Evolutionary conservation across 1,140 invertebrate genomes (phyloP), one percentile per base, ranked within the genome.

Genomic region (Papilio dardanus): DNA sequence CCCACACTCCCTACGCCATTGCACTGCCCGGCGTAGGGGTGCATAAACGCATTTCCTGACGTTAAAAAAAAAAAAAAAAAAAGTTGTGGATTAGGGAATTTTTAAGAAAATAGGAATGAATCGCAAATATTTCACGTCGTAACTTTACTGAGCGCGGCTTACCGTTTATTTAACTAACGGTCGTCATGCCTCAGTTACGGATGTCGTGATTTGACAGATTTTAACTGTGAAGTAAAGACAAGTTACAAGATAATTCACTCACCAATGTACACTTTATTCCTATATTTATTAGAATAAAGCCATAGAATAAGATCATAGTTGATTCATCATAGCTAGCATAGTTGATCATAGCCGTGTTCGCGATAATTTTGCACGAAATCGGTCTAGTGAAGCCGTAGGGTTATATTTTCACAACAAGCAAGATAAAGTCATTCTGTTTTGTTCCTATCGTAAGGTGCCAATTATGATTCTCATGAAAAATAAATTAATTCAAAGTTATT

Each of bases 111-210:
- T 35, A n/a, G 2, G 28, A 68, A 19, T 35, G n/a, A n/a, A 67
- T 35, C 16, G 1, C 19, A 40, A 69, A 69, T 0, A 35, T 16
- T 69, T 28, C n/a, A 1, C 2, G 67, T 42, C 37, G 12, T 69
- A 69, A 40, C 19, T 40, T 42, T 37, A 21, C 21, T 42, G 37
- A 37, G 14, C 35, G 54, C 24, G 0, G 14, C 37, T 69, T 68
- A 68, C 66, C 7, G 66, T 68, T 68, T 67, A 67, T 67, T 67
- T 21, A 42, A 42, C 19, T 69, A 69, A 69, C 67, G 67, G 67
- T 69, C 24, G 35, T 24, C 21, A 24, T 16, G 66, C 10, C 24
- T 40, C 33, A 24, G 35, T 24, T 42, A 24, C 66, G 66, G 66
- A 68, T 37, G 1, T 40, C 67, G 33, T 69, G 67, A 42, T 40